phyloP scores from a whole-genome alignment of 2,888 invertebrate species.

The Chloroclysta siterata region DNA sequence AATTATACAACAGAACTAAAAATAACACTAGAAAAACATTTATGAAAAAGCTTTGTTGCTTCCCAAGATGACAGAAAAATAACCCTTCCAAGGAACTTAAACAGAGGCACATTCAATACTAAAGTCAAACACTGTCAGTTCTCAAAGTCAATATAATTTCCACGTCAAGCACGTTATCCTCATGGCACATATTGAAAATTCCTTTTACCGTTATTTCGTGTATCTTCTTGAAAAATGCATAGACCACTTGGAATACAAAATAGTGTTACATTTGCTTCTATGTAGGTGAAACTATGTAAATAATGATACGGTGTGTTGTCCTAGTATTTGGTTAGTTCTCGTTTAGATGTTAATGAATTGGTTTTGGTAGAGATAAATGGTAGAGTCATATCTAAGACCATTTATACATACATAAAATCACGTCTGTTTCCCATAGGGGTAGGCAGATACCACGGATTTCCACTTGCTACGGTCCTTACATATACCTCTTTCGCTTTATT shows the following conservation, averaged over 20 bases:
- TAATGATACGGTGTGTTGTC: background rate
- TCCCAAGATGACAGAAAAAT: no score
- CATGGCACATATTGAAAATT: conserved; percentile 23
- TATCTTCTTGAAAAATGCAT: conserved; percentile 16
- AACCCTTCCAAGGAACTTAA: no score
- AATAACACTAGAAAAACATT: no score
- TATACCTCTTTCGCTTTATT: no score
- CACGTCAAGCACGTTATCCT: conserved; percentile 16
- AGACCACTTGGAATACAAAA: conserved; percentile 2
- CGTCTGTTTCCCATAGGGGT: no score
- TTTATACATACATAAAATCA: no score
- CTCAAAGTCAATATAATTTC: conserved; percentile 14
- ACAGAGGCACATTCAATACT: background rate
- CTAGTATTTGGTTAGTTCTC: background rate
- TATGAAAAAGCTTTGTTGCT: no score
- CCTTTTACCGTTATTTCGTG: conserved; percentile 11
- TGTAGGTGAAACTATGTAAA: conserved; percentile 4
- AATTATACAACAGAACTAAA: no score
- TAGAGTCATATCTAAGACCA: no score
- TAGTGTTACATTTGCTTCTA: background rate
- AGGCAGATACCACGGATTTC: no score
- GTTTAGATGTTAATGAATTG: conserved; percentile 14
- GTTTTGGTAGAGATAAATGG: background rate
- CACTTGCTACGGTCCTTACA: no score
- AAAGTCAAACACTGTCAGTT: background rate